Conservation (phyloP, 1,140 invertebrate genomes). For the Alviniconcha marisindica region DNA sequence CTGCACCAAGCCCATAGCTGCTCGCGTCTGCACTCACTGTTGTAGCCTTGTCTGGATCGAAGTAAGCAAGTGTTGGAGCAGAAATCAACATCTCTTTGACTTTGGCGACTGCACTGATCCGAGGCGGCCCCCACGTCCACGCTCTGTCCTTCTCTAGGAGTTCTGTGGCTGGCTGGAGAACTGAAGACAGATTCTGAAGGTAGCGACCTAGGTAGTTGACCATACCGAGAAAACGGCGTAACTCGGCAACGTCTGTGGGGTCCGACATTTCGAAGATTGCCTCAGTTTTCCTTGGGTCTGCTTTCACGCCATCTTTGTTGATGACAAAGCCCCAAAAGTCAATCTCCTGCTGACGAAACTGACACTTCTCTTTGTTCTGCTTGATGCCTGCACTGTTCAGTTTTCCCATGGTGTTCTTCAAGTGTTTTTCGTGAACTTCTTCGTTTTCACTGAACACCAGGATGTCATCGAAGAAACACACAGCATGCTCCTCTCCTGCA, state of each 20-base stretch:
- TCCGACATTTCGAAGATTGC: slow-evolving; percentile 53
- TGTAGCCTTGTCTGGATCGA: not conserved
- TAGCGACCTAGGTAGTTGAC: slow-evolving; percentile 43
- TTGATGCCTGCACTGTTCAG: slow-evolving; percentile 60
- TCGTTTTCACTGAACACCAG: slow-evolving; percentile 11
- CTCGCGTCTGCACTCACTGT: slow-evolving; percentile 13
- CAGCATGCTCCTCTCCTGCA: slow-evolving; percentile 18
- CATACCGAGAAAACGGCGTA: slow-evolving; percentile 31
- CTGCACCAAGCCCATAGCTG: not conserved
- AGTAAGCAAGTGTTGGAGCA: slow-evolving; percentile 35
- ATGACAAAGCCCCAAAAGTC: slow-evolving; percentile 45
- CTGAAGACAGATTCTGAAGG: slow-evolving; percentile 41
- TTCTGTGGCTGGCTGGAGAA: slow-evolving; percentile 40
- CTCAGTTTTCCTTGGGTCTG: slow-evolving; percentile 42
- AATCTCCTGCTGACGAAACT: not conserved
- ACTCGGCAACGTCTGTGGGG: slow-evolving; percentile 55
- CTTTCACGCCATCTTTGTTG: slow-evolving; percentile 43
- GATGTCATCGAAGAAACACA: slow-evolving; percentile 56
- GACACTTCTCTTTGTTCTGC: slow-evolving; percentile 68
- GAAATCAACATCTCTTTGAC: slow-evolving; percentile 39
- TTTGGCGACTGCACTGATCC: slow-evolving; percentile 31
- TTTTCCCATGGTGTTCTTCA: not conserved
- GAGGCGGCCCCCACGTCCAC: slow-evolving; percentile 40
- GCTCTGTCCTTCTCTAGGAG: slow-evolving; percentile 41
- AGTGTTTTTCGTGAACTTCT: slow-evolving; percentile 45